Conservation (phyloP, 2,888 invertebrate species). For the Hypercompe scribonia region DNA sequence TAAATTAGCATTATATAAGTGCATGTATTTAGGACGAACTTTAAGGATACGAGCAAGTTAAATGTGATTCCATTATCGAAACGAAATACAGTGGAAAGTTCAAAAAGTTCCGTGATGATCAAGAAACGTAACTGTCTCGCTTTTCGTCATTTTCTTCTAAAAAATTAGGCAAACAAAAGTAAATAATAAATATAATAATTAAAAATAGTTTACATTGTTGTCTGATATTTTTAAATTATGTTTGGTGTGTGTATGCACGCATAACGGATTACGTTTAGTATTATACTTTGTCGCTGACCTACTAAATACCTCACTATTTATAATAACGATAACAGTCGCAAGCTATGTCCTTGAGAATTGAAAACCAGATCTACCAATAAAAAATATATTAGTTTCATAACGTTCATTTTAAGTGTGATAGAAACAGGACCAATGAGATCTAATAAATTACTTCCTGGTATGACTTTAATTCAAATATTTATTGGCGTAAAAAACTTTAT, state of each 20-base stretch:
- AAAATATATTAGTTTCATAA: conserved; percentile 21
- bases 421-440: conserved; percentile 8
- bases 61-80: no score
- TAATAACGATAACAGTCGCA: conserved; percentile 13
- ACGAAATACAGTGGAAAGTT: no score
- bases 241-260: conserved; percentile 1
- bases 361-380: conserved; percentile 23
- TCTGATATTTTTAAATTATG: neutral
- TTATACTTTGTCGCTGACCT: conserved; percentile 21
- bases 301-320: conserved; percentile 21
- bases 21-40: neutral
- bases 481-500: conserved; percentile 6
- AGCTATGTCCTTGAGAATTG: conserved; percentile 26
- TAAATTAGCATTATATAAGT: conserved; percentile 15
- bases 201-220: neutral
- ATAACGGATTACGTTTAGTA: conserved; percentile 11
- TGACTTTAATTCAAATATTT: conserved; percentile 11
- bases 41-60: neutral
- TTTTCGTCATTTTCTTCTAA: no score
- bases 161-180: no score
- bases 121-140: no score
- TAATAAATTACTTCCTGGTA: conserved; percentile 21
- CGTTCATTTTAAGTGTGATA: conserved; percentile 16
- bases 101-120: no score
- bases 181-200: no score